Percentiles rank a stretch among this genome's conserved stretches.
Conservation (phyloP, 2,888 invertebrate genomes). For the Diabrotica balteata region DNA sequence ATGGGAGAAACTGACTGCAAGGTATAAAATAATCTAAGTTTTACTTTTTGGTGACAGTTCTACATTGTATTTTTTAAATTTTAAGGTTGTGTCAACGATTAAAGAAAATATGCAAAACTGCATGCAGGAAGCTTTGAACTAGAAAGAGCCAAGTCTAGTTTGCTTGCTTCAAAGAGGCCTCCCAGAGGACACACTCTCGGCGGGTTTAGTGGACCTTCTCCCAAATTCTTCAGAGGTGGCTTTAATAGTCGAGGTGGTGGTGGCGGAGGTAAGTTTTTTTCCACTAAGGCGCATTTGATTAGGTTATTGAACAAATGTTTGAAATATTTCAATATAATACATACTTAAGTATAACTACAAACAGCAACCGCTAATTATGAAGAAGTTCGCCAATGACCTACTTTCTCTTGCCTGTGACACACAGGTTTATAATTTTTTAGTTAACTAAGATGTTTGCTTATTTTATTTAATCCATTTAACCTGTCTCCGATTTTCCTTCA, state of each 20-base stretch:
- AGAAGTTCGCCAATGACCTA: too few relatives aligned
- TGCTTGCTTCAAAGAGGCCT: slow-evolving; percentile 64
- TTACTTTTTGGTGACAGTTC: background rate
- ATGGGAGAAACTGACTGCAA: slow-evolving; percentile 70
- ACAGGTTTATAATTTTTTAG: too few relatives aligned
- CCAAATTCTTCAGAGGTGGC: slow-evolving; percentile 58
- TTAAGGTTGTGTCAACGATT: slow-evolving; percentile 72
- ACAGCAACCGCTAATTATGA: too few relatives aligned
- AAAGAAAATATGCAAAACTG: slow-evolving; percentile 77
- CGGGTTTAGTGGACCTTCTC: slow-evolving; percentile 53
- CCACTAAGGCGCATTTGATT: too few relatives aligned
- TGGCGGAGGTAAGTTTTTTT: too few relatives aligned
- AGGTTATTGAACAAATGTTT: background rate
- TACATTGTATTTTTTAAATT: slow-evolving; percentile 32
- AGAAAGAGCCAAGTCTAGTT: slow-evolving; percentile 64
- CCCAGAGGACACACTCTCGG: slow-evolving; percentile 60
- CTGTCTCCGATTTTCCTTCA: slow-evolving; percentile 7
- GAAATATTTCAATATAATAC: too few relatives aligned
- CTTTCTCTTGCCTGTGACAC: too few relatives aligned
- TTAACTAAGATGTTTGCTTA: background rate
- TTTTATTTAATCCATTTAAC: background rate
- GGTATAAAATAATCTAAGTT: slow-evolving; percentile 56
- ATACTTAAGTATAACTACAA: background rate
- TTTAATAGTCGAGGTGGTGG: slow-evolving; percentile 34
- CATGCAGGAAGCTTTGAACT: slow-evolving; percentile 79